Base-by-base conservation (phyloP, 2,113 vertebrate genomes). In the Leptocoma aspasia region DNA sequence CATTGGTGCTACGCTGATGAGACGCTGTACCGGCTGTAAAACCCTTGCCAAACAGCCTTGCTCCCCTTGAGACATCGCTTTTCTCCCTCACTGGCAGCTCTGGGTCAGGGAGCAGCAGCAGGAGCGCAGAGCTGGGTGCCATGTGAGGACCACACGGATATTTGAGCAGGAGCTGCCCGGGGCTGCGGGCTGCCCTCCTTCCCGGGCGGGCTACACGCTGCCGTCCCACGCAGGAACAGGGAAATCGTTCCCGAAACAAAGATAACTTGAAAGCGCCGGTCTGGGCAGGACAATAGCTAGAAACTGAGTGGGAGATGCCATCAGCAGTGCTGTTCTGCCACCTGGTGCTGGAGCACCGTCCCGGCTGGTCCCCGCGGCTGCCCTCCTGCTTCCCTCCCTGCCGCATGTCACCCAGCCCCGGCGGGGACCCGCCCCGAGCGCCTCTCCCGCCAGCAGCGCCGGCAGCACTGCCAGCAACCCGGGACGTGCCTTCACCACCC, bases 61-160 rank as follows among this genome's bases (percentile, higher is more conserved):
- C 4, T 52, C 27, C n/a, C 30, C 2, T 0, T 10, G 26, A n/a
- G 47, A 47, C 76, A 1, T 10, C 2, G 50, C 15, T 14, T 15
- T 39, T 41, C 33, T n/a, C 2, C 4, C 13, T 24, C 42, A 0
- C 27, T 0, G 49, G 8, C 15, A 10, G 66, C 2, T 2, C 41
- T 7, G 72, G 3, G 3, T 1, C 3, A 6, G 30, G 1, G 11
- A 52, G 11, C 14, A 14, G 70, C 11, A 23, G 44, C 47, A 5
- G 69, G 3, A 31, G 20, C 7, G 21, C 50, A 10, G 37, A 37
- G 35, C 49, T 2, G 49, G 42, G 4, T 2, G 16, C 6, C 2
- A 0, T 0, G 1, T 2, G 31, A 0, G 7, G 16, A 30, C 19
- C 11, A 6, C 14, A 11, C 1, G 0, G 4, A 6, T 9, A 8